phyloP scores from a whole-genome alignment of 2,797 vertebrate genomes.

The Poeciliopsis gracilis region DNA sequence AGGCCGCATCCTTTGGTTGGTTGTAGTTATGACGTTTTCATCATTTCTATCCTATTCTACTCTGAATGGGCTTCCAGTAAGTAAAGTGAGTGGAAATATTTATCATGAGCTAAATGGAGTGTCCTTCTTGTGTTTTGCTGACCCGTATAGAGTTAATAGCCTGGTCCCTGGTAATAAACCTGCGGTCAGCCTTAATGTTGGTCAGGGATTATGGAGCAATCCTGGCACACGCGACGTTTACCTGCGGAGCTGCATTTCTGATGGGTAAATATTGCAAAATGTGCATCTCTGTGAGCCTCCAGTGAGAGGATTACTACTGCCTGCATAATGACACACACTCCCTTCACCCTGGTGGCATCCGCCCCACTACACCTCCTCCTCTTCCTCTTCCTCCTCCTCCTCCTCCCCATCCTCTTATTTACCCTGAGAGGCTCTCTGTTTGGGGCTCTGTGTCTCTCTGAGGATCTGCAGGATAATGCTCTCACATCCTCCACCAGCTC shows the following conservation, averaged over 20 bases:
- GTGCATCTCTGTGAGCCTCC: slow-evolving; percentile 23
- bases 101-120: too few species aligned
- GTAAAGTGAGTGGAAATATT: too few species aligned
- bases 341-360: slow-evolving; percentile 63
- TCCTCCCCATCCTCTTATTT: slow-evolving; percentile 22
- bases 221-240: slow-evolving; percentile 33
- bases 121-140: too few species aligned
- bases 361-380: slow-evolving; percentile 37
- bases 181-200: not conserved
- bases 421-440: slow-evolving; percentile 49
- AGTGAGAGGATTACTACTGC: slow-evolving; percentile 59
- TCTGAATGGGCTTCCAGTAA: too few species aligned
- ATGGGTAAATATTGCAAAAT: slow-evolving; percentile 47
- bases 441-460: slow-evolving; percentile 31
- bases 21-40: slow-evolving; percentile 30
- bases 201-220: not conserved
- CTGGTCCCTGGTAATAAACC: not conserved
- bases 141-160: too few species aligned
- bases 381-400: slow-evolving; percentile 19
- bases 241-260: slow-evolving; percentile 57
- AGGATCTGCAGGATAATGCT: slow-evolving; percentile 55
- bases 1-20: slow-evolving; percentile 28
- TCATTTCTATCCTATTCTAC: too few species aligned
- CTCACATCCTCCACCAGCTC: slow-evolving; percentile 52
- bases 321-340: slow-evolving; percentile 72